Percentiles rank a stretch among this genome's conserved stretches.
Conservation (phyloP, 2,797 vertebrate species). For the Bradypodion pumilum region DNA sequence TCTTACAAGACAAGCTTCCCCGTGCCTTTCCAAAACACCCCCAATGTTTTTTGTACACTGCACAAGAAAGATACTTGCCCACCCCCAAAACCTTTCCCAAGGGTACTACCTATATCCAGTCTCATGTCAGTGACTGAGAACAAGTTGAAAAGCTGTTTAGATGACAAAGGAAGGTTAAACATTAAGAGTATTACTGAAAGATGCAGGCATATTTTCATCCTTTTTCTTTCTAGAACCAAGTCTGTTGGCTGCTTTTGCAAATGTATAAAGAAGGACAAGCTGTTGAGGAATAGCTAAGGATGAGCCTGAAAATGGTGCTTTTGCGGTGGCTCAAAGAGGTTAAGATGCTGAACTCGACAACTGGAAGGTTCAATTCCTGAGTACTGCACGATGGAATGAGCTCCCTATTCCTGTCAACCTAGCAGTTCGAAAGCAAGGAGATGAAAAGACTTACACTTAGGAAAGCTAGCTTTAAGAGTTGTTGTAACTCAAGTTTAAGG, state of each 20-base stretch:
- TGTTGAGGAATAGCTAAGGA: too few species aligned
- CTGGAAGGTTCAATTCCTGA: too few species aligned
- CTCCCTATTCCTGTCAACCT: too few species aligned
- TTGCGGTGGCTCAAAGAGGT: too few species aligned
- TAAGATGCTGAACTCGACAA: too few species aligned
- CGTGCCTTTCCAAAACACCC: constrained; percentile 61
- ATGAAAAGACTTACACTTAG: too few species aligned
- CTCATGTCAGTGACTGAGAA: rapidly evolving
- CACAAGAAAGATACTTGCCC: neutral
- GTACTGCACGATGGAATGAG: too few species aligned
- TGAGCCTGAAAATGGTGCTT: too few species aligned
- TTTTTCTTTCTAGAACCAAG: neutral
- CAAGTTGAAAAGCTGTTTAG: rapidly evolving
- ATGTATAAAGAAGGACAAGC: too few species aligned
- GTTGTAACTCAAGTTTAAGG: too few species aligned
- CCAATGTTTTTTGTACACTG: constrained; percentile 64
- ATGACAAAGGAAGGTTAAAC: neutral
- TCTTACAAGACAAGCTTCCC: constrained; percentile 68
- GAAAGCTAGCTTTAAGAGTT: too few species aligned
- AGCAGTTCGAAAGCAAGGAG: too few species aligned
- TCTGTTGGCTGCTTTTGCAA: neutral
- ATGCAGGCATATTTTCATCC: neutral
- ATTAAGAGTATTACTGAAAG: neutral
- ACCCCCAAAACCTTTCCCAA: neutral
- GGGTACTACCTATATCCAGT: neutral